Base-by-base conservation (phyloP, 1,140 invertebrate genomes). In the Panulirus ornatus region DNA sequence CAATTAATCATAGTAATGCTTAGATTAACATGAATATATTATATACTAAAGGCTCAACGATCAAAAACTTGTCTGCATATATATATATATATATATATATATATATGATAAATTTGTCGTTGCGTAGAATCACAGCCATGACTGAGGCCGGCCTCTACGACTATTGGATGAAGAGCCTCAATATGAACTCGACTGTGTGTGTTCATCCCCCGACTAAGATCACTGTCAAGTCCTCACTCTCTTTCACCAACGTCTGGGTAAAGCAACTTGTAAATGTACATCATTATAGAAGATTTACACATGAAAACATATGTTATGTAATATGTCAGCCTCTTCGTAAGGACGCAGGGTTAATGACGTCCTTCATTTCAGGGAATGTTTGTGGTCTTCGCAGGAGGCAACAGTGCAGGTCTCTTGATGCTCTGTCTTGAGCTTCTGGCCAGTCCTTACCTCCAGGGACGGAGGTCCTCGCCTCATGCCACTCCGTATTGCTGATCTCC, bases 61-160 rank as follows among this genome's bases (percentile, higher is more conserved):
- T 2, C 51, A 22, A 14, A 58, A 16, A 22, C 11, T 22, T 58
- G 51, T 58, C 51, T 22, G 16, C 5, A 58, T 19, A 22, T 1
- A 19, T 8, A 58, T 5, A 47, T 5, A 6, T 11, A 6, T 11
- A 6, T 5, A 6, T 47, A 14, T 47, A 14, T 47, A 6, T 47
- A 47, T 11, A 6, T 47, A 54, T n/a, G n/a, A n/a, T n/a, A 54
- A 2, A 5, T 19, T 54, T 54, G 22, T 54, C 2, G 1, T 54
- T 5, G 16, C 36, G 0, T 19, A 84, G 82, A 27, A 30, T 84
- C 2, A 36, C 34, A 8, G 42, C 34, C 63, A 40, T 84, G 36
- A 73, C 38, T 8, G 82, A 84, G 63, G 82, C 58, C 8, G 82
- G 82, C 8, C 82, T 84, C 22, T 84, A 73, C 40, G 36, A 84